phyloP scores from a whole-genome alignment of 2,888 invertebrate species.

The Athalia cordata region DNA sequence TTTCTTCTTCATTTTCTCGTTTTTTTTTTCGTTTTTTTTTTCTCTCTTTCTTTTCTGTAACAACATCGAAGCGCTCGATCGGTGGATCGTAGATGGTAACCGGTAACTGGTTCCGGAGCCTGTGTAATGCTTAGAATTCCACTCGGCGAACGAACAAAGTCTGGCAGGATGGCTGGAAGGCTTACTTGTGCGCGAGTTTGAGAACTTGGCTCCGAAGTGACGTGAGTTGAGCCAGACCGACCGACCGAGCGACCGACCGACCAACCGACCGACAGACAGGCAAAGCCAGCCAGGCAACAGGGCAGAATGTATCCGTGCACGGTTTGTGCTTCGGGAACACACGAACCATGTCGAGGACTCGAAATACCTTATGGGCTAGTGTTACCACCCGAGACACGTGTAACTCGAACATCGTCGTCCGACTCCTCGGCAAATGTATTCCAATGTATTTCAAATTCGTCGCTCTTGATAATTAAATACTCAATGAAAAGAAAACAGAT shows the following conservation, averaged over 20 bases:
- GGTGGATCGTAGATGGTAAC: background rate
- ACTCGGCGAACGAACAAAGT: constrained; percentile 18
- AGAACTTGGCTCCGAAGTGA: background rate
- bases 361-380: constrained; percentile 44
- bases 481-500: constrained; percentile 43
- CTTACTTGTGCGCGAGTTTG: background rate
- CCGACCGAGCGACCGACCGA: background rate
- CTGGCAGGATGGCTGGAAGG: background rate
- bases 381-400: constrained; percentile 34
- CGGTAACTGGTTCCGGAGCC: constrained; percentile 28
- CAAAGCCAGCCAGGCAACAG: background rate
- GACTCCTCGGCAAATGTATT: background rate
- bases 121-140: constrained; percentile 18
- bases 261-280: background rate
- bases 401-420: background rate
- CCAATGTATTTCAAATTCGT: background rate
- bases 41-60: background rate
- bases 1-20: constrained; percentile 2
- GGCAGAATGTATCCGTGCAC: constrained; percentile 48
- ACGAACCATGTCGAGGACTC: constrained; percentile 49
- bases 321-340: constrained; percentile 50
- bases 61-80: background rate
- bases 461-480: constrained; percentile 40
- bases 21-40: background rate
- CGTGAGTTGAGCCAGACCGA: constrained; percentile 11